A percentile compares a stretch with the other conserved stretches of the same genome.
Evolutionary conservation across 2,797 vertebrate species (phyloP).

Genomic region (Amniataba percoides): DNA sequence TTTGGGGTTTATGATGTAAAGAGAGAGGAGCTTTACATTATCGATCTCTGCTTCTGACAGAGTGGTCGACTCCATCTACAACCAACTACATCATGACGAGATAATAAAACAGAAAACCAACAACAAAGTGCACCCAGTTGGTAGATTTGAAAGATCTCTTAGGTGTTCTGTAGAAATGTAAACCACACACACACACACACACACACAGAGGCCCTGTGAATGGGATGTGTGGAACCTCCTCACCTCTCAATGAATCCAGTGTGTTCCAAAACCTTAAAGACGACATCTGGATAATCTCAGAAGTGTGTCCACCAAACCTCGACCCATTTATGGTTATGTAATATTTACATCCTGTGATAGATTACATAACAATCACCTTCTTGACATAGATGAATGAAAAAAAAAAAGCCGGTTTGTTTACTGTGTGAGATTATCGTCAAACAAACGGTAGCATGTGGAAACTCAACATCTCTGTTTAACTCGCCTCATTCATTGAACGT

Average conservation of each 20-base stretch:
- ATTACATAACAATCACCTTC: constrained; percentile 66
- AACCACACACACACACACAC: constrained; percentile 20
- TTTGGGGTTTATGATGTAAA: background rate
- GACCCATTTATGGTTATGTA: constrained; percentile 61
- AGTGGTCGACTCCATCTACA: background rate
- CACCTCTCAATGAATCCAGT: constrained; percentile 62
- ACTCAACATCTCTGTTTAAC: constrained; percentile 35
- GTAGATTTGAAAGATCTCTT: constrained; percentile 30
- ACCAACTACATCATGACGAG: background rate
- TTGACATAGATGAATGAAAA: constrained; percentile 11
- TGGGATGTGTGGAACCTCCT: constrained; percentile 42
- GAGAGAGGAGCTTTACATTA: background rate
- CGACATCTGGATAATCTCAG: constrained; percentile 74
- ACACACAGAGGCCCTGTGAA: constrained; percentile 8
- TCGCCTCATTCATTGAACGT: constrained; percentile 6
- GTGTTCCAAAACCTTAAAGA: constrained; percentile 57
- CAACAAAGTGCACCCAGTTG: constrained; percentile 36
- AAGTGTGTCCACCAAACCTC: constrained; percentile 49
- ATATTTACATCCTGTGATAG: constrained; percentile 61
- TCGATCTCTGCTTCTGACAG: background rate
- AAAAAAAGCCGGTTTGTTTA: constrained; percentile 12
- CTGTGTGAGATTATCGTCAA: constrained; percentile 21
- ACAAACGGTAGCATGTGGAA: constrained; percentile 19
- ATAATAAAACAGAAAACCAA: constrained; percentile 29
- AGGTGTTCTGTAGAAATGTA: constrained; percentile 27